A percentile compares a stretch with the other conserved stretches of the same genome.
Conservation (phyloP, 35 echinoderm and acorn worm genomes). For the Strongylocentrotus purpuratus region DNA sequence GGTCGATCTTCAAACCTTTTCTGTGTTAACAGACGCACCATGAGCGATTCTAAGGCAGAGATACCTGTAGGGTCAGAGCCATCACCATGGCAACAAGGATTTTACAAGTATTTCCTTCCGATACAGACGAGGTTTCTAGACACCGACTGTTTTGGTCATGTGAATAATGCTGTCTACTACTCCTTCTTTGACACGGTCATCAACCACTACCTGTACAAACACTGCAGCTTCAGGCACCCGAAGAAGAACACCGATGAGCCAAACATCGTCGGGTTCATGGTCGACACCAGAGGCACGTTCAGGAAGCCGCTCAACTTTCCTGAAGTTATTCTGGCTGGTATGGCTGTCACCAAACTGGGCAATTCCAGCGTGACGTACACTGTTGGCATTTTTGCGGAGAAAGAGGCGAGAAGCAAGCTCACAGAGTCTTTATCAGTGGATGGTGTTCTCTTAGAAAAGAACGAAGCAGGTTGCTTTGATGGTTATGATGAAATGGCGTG, state of each 20-base stretch:
- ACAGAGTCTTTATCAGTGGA: neutral
- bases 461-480: neutral
- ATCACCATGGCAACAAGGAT: constrained; percentile 63
- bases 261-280: constrained; percentile 78
- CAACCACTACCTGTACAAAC: constrained; percentile 85
- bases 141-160: constrained; percentile 89
- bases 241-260: constrained; percentile 67
- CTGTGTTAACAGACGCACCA: neutral
- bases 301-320: constrained; percentile 72
- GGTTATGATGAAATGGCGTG: constrained; percentile 58
- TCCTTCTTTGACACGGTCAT: constrained; percentile 89
- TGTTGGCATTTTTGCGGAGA: constrained; percentile 75
- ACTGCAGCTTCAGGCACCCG: constrained; percentile 42
- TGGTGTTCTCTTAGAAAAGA: neutral
- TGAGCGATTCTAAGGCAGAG: neutral
- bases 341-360: constrained; percentile 74
- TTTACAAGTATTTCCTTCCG: constrained; percentile 86
- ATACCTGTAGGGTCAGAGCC: neutral
- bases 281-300: constrained; percentile 81
- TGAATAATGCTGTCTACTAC: constrained; percentile 93
- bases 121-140: constrained; percentile 87
- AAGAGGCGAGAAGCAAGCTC: neutral
- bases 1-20: neutral
- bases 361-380: constrained; percentile 83
- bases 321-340: constrained; percentile 73